phyloP scores from a whole-genome alignment of 2,888 invertebrate species.

The Dasysyrphus tricinctus region DNA sequence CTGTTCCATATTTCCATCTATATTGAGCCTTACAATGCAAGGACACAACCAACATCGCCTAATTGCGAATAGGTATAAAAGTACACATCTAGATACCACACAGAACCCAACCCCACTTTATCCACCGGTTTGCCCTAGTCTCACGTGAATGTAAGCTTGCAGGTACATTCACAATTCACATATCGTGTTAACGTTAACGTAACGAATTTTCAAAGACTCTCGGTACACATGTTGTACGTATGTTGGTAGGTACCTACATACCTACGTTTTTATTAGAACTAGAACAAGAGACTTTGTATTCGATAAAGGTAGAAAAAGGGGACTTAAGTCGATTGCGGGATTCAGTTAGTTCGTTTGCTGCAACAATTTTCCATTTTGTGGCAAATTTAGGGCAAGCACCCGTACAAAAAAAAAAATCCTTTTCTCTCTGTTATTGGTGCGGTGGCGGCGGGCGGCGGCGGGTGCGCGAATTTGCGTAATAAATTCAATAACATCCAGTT shows the following conservation, averaged over 20 bases:
- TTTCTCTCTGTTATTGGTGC: conserved; percentile 9
- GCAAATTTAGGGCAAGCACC: conserved; percentile 68
- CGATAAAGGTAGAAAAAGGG: background rate
- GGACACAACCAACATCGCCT: conserved; percentile 71
- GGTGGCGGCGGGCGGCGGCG: too few species aligned
- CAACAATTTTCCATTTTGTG: conserved; percentile 60
- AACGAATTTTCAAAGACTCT: conserved; percentile 43
- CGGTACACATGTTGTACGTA: background rate
- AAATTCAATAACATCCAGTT: conserved; percentile 66
- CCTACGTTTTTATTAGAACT: background rate
- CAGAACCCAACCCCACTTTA: too few species aligned
- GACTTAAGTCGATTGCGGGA: conserved; percentile 56
- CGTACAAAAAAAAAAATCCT: conserved; percentile 9
- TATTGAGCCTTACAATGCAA: conserved; percentile 53
- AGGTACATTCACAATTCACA: background rate
- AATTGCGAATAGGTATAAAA: conserved; percentile 67
- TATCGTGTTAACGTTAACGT: conserved; percentile 41
- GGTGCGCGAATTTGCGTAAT: conserved; percentile 64
- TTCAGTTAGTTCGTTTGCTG: conserved; percentile 47
- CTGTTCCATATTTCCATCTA: conserved; percentile 61
- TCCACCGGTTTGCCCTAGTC: background rate
- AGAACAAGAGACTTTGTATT: background rate
- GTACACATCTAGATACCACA: conserved; percentile 54
- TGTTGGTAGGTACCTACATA: background rate
- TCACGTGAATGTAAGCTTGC: conserved; percentile 39